Conservation (phyloP, 2,888 invertebrate genomes). For the Lissonota sp. region DNA sequence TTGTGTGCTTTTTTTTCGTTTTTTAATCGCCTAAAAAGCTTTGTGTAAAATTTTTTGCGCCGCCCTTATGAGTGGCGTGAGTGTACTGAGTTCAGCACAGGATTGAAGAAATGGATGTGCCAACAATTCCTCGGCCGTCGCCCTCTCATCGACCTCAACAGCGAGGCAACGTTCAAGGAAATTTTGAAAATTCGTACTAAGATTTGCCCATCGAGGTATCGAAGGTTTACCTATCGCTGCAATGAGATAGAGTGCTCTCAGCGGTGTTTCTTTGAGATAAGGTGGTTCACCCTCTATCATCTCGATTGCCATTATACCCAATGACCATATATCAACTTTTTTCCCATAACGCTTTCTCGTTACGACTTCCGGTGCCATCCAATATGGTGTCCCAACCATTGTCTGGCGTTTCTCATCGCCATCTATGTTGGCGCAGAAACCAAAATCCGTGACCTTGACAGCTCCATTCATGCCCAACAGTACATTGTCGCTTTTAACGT, state of each 20-base stretch:
- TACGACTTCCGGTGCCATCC: constrained; percentile 99
- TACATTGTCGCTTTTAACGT: constrained; percentile 99
- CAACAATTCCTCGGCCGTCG: constrained; percentile 91
- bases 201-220: constrained; percentile 92
- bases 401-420: constrained; percentile 98
- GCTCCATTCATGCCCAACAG: constrained; percentile 96
- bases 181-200: constrained; percentile 91
- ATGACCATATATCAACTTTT: constrained; percentile 96
- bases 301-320: constrained; percentile 99
- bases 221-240: constrained; percentile 97
- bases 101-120: constrained; percentile 91
- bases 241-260: constrained; percentile 96
- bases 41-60: constrained; percentile 94
- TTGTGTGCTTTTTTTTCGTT: too few relatives aligned
- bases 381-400: constrained; percentile 99
- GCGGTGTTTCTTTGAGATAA: constrained; percentile 96
- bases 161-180: constrained; percentile 95
- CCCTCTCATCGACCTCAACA: constrained; percentile 92
- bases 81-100: constrained; percentile 91
- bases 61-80: constrained; percentile 95
- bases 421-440: constrained; percentile 98
- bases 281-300: constrained; percentile 99
- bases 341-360: constrained; percentile 97
- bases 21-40: constrained; percentile 61
- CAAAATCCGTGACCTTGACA: constrained; percentile 98